Base-by-base conservation (phyloP, 2,888 invertebrate genomes). In the Encarsia formosa region DNA sequence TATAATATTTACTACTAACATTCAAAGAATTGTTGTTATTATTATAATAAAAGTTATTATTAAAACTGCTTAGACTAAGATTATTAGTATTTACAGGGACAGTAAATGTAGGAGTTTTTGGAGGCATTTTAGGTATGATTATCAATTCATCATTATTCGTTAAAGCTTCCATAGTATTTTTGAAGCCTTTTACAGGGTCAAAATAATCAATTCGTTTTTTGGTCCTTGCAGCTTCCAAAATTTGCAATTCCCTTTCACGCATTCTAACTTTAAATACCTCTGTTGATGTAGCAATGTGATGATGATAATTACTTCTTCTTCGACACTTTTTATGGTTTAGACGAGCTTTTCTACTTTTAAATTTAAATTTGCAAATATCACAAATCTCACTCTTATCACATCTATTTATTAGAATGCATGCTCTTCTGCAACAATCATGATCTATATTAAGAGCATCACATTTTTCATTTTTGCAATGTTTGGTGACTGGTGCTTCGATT, bases 381-480 rank as follows among this genome's bases (percentile, higher is more conserved):
- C 73, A 73, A 15, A 42, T 45, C 4, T 57, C 61, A 9, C 47
- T 52, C 29, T 46, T 45, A 46, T 68, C 66, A 44, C 61, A 63
- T 9, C 53, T 56, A 19, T 59, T 40, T 6, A 65, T 44, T 38
- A 54, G 32, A n/a, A 64, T 52, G n/a, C 44, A 18, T 16, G 56
- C 61, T 23, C 67, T 61, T 15, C 71, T 65, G 51, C 73, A 72
- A 19, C 66, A 61, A 59, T 71, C 57, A 46, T 73, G 71, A 43
- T 73, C 73, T 35, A 73, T 70, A 39, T 66, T 72, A 9, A 72
- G 56, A 2, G 73, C 67, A 43, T 63, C 63, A 56, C 68, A 68
- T 5, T 49, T 44, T 5, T 55, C 26, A 47, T 64, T 61, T 5
- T 56, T 39, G 48, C 73, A 73, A 32, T 73, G 73, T 18, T 66